These are phyloP conservation scores for Alloscopus bannaensis DNA, from an alignment of 2,888 invertebrate genomes.

Conservation along the genomic window DNA sequence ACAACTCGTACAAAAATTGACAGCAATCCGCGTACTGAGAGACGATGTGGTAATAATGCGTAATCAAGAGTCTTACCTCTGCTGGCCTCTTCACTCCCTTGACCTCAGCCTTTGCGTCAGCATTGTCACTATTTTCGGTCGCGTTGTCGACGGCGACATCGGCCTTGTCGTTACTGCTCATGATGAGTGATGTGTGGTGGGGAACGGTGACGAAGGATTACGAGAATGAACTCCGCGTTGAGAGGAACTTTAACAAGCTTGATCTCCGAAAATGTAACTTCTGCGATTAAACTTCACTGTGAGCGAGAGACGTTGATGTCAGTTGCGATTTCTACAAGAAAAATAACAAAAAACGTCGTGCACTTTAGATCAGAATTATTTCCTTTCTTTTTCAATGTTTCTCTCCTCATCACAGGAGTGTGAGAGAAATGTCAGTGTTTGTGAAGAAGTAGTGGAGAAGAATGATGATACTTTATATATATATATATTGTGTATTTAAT, in stretches of 20 bases:
- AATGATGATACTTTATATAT: constrained; percentile 14
- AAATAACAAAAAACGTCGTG: constrained; percentile 59
- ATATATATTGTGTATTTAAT: constrained; percentile 16
- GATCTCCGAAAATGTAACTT: not conserved
- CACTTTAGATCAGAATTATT: constrained; percentile 43
- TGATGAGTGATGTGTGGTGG: constrained; percentile 74
- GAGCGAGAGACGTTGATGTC: constrained; percentile 13
- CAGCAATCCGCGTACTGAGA: too few species aligned
- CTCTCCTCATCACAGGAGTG: too few species aligned
- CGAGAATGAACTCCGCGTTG: not conserved
- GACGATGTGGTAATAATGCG: too few species aligned
- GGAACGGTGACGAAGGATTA: too few species aligned
- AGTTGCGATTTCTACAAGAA: constrained; percentile 46
- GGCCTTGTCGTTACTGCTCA: constrained; percentile 86
- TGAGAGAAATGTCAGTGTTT: constrained; percentile 21
- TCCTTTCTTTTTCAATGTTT: too few species aligned
- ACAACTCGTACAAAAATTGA: too few species aligned
- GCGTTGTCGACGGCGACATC: constrained; percentile 89
- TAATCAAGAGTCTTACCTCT: constrained; percentile 82
- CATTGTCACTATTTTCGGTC: constrained; percentile 84
- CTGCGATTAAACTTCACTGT: not conserved
- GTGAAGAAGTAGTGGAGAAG: constrained; percentile 2
- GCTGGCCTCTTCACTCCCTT: constrained; percentile 92
- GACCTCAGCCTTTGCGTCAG: constrained; percentile 87
- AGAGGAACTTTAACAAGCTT: constrained; percentile 23